Conservation (phyloP, 2,888 invertebrate genomes). For the Drosophila pegasa region DNA sequence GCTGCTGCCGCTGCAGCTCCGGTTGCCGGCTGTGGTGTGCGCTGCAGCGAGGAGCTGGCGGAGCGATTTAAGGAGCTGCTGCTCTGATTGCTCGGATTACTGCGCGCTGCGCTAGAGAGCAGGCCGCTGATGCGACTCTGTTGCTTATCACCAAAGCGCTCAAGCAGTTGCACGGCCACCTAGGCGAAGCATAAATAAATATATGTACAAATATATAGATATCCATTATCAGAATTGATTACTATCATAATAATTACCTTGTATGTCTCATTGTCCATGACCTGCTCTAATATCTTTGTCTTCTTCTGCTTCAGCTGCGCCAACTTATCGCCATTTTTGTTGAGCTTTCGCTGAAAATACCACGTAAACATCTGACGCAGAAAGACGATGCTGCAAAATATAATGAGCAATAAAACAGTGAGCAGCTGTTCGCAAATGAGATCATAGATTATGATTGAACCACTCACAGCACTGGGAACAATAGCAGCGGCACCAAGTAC, state of each 20-base stretch:
- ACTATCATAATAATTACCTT: slow-evolving; percentile 87
- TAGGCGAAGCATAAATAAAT: slow-evolving; percentile 23
- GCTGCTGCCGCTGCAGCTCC: slow-evolving; percentile 24
- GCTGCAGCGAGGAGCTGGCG: slow-evolving; percentile 9
- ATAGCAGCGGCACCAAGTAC: slow-evolving; percentile 91
- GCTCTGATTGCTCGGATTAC: slow-evolving; percentile 17
- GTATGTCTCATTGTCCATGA: slow-evolving; percentile 99
- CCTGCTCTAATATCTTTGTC: slow-evolving; percentile 95
- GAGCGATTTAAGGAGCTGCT: slow-evolving; percentile 31
- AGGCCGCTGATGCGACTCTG: slow-evolving; percentile 44
- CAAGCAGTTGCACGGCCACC: slow-evolving; percentile 84
- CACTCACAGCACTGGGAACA: slow-evolving; percentile 94
- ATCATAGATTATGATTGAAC: slow-evolving; percentile 27
- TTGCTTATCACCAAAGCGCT: slow-evolving; percentile 83
- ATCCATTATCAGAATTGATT: slow-evolving; percentile 3
- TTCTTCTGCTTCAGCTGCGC: slow-evolving; percentile 91
- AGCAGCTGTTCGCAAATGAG: slow-evolving; percentile 26
- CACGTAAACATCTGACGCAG: slow-evolving; percentile 92
- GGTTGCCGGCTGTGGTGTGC: background rate
- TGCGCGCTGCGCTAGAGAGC: slow-evolving; percentile 15
- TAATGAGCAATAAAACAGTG: slow-evolving; percentile 6
- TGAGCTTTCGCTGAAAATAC: slow-evolving; percentile 94
- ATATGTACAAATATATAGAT: background rate
- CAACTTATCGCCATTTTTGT: slow-evolving; percentile 91
- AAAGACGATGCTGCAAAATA: slow-evolving; percentile 89